A percentile compares a stretch with the other conserved stretches of the same genome.
Conservation (phyloP, 2,113 vertebrate species). For the Gorsachius goisagi region DNA sequence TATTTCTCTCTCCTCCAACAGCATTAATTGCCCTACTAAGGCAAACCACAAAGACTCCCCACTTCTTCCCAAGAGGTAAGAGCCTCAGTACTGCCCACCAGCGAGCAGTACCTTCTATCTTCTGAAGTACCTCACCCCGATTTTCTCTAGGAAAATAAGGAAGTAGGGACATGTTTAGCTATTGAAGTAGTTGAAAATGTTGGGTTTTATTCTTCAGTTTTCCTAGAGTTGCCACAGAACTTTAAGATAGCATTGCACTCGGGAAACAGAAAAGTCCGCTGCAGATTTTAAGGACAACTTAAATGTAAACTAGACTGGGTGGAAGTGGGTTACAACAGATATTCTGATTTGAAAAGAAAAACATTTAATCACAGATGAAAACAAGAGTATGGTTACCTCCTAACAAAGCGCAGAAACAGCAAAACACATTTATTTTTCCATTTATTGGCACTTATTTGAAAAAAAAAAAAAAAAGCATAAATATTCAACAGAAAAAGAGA, state of each 20-base stretch:
- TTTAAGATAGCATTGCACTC: not conserved
- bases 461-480: constrained; percentile 41
- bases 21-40: not conserved
- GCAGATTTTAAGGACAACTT: not conserved
- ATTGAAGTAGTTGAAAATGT: not conserved
- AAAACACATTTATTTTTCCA: not conserved
- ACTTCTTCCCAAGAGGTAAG: not conserved
- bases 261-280: not conserved
- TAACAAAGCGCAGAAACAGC: not conserved
- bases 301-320: not conserved
- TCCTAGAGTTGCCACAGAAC: not conserved
- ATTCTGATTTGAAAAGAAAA: not conserved
- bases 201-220: not conserved
- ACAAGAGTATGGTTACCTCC: not conserved
- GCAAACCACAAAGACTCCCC: not conserved
- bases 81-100: not conserved
- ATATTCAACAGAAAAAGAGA: constrained; percentile 46
- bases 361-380: not conserved
- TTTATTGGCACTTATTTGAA: constrained; percentile 62
- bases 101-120: not conserved
- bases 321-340: not conserved
- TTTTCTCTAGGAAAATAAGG: not conserved
- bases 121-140: not conserved
- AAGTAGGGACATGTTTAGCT: not conserved
- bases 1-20: not conserved